A percentile compares a stretch with the other conserved stretches of the same genome.
These are phyloP conservation scores for Pontoporia blainvillei DNA, from an alignment of 2,113 vertebrate genomes.

Conservation along the genomic window DNA sequence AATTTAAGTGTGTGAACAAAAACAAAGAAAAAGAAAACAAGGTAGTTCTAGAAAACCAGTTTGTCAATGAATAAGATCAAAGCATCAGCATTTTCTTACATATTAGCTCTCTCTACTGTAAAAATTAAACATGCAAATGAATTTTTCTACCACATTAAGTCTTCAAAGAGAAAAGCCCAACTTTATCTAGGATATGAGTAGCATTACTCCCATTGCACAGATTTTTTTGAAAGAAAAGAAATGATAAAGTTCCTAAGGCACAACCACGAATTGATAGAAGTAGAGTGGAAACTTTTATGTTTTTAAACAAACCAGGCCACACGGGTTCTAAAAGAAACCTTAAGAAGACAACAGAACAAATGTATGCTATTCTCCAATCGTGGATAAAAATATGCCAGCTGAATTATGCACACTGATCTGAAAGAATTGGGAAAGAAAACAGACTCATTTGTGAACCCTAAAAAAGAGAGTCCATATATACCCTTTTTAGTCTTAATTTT, in stretches of 20 bases:
- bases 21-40: constrained; percentile 56
- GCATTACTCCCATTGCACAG: not conserved
- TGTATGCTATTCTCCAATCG: not conserved
- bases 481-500: not conserved
- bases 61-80: constrained; percentile 62
- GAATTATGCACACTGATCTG: not conserved
- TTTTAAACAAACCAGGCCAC: not conserved
- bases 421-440: not conserved
- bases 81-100: not conserved
- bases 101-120: not conserved
- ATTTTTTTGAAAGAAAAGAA: not conserved
- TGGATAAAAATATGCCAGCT: not conserved
- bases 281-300: not conserved
- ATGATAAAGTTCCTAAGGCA: not conserved
- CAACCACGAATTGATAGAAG: not conserved
- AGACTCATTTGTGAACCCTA: not conserved
- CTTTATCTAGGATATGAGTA: not conserved
- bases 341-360: not conserved
- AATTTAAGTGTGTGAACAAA: constrained; percentile 51
- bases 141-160: not conserved
- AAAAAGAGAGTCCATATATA: not conserved
- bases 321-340: not conserved
- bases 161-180: not conserved
- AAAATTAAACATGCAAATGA: constrained; percentile 37
- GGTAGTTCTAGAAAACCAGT: constrained; percentile 47